phyloP scores from a whole-genome alignment of 1,140 invertebrate species.

The Drosophila pandora region DNA sequence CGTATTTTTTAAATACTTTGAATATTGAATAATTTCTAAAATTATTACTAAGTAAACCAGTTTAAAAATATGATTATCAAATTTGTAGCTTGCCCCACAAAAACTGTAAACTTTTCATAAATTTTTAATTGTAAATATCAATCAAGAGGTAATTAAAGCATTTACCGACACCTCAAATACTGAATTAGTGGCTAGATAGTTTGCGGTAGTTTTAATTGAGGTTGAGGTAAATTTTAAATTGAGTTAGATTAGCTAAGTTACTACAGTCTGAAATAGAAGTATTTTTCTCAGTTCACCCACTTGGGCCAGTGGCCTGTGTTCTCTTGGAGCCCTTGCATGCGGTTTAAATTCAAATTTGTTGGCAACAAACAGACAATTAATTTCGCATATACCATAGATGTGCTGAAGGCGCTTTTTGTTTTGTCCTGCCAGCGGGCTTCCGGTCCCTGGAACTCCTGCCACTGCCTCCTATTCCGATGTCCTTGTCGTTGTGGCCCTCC shows the following conservation, averaged over 20 bases:
- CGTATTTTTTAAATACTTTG: too few species aligned
- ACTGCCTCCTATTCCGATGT: conserved; percentile 4
- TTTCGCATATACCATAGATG: conserved; percentile 76
- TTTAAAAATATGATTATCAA: too few species aligned
- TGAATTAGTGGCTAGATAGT: not conserved
- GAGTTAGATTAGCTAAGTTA: not conserved
- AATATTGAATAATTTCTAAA: too few species aligned
- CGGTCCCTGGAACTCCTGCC: not conserved
- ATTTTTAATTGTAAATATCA: not conserved
- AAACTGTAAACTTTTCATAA: not conserved
- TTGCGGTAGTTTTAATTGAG: not conserved
- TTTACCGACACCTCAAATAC: not conserved
- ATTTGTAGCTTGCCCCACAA: not conserved
- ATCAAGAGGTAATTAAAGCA: not conserved
- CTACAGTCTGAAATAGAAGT: not conserved
- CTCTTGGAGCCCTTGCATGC: conserved; percentile 48
- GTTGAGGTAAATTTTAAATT: not conserved
- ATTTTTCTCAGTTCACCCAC: conserved; percentile 11
- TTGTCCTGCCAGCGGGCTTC: conserved; percentile 32
- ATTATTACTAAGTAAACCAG: too few species aligned
- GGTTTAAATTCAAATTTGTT: conserved; percentile 83
- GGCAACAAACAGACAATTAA: conserved; percentile 81
- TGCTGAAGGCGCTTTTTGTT: conserved; percentile 60
- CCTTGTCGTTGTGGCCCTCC: conserved; percentile 31
- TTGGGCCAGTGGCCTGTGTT: conserved; percentile 18